Evolutionary conservation across 2,797 vertebrate species (phyloP).

Genomic region (Adrianichthys oophorus): DNA sequence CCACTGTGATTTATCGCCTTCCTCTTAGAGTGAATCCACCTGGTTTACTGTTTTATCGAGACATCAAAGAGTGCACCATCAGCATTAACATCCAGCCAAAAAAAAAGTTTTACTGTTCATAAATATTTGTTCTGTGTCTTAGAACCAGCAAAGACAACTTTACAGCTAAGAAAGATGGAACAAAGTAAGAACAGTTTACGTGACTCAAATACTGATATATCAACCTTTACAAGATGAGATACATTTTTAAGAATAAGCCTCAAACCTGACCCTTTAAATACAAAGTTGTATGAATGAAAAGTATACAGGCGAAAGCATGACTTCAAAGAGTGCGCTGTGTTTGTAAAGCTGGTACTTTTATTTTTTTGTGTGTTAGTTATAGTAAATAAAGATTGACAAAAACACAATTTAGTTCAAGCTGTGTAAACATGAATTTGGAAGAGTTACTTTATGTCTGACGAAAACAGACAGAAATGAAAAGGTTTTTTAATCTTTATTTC

Average conservation of each 20-base stretch:
- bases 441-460: slow-evolving; percentile 8
- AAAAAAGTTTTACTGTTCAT: no score
- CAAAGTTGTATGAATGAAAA: slow-evolving; percentile 15
- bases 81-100: no score
- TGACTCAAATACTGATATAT: no score
- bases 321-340: no score
- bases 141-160: no score
- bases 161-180: no score
- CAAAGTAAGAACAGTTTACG: no score
- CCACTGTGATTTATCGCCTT: background rate
- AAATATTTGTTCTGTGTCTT: no score
- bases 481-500: background rate
- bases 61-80: no score
- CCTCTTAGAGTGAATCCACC: background rate
- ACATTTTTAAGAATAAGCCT: no score
- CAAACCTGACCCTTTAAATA: slow-evolving; percentile 2
- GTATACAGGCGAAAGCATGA: slow-evolving; percentile 6
- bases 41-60: no score
- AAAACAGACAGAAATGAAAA: slow-evolving; percentile 25
- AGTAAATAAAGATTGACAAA: slow-evolving; percentile 29
- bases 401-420: slow-evolving; percentile 7
- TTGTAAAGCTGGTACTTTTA: slow-evolving; percentile 4
- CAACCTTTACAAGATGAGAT: no score
- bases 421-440: slow-evolving; percentile 20
- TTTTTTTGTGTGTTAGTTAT: background rate